Evolutionary conservation across 2,888 invertebrate genomes (phyloP), one percentile per base, ranked within the genome.

Genomic region (Agrilus mali): DNA sequence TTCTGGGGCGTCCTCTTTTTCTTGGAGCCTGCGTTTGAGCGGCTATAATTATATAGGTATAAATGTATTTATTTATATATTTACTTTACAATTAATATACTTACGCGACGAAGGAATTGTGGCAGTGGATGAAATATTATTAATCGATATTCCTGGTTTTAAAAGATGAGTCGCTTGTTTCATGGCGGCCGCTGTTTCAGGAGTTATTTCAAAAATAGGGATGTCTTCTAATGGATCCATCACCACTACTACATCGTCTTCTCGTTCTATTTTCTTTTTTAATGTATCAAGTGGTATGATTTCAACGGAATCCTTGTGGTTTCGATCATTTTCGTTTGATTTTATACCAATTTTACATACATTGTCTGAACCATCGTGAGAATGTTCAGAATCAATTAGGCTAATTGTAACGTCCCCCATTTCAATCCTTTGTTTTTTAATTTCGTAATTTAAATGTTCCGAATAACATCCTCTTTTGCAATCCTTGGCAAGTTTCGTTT

Each of bases 1-100:
- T 70, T 42, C 70, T 61, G 1, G 73, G 73, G 22, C 74, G 55
- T 4, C 73, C 73, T n/a, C 73, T 64, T 48, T 67, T 64, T 41
- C 66, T 62, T 38, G 66, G 66, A 12, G 59, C 51, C 20, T 61
- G 57, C 16, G 53, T 42, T 6, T 55, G 48, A 16, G 52, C 41
- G 15, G 46, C 43, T 41, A 50, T 42, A 42, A 49, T 46, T 50
- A 47, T 2, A 10, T 27, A 10, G 2, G 4, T 20, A 20, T 20
- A 20, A 6, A n/a, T n/a, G n/a, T n/a, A n/a, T 20, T 20, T 4
- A 20, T 20, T 4, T 20, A 20, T 6, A 20, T 20, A 6, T 20
- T 20, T 20, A 20, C 20, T 4, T 6, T 6, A 4, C 20, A 20
- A 4, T 20, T 4, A 4, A 27, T 10, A 4, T 27, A 10, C 27